A percentile compares a stretch with the other conserved stretches of the same genome.
phyloP scores from a whole-genome alignment of 2,797 vertebrate species.

The Enteromius viviparus region DNA sequence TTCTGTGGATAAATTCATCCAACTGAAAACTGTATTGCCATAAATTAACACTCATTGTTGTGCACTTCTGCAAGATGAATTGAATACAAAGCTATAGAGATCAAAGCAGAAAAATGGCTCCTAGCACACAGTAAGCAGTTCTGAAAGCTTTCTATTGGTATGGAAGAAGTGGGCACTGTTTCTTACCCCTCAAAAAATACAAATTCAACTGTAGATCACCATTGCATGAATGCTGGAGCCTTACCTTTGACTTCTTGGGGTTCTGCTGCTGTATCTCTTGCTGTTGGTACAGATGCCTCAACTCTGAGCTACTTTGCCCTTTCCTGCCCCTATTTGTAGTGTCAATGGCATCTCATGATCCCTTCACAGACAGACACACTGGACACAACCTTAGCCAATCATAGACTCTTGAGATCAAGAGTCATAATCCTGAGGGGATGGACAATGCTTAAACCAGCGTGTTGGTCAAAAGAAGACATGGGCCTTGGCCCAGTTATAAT shows the following conservation, averaged over 20 bases:
- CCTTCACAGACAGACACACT: constrained; percentile 36
- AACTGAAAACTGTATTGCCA: neutral
- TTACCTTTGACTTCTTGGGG: constrained; percentile 65
- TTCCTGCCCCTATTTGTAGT: constrained; percentile 74
- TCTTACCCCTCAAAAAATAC: neutral
- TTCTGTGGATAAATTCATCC: neutral
- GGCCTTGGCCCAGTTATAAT: constrained; percentile 71
- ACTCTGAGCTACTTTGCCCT: constrained; percentile 48
- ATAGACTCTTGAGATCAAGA: constrained; percentile 64
- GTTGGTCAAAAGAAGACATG: constrained; percentile 48
- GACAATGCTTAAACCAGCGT: constrained; percentile 43
- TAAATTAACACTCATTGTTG: neutral
- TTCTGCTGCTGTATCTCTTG: constrained; percentile 13
- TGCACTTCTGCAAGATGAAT: neutral
- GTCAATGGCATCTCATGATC: constrained; percentile 28
- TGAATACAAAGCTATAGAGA: neutral
- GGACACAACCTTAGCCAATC: constrained; percentile 67
- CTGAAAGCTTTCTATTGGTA: neutral
- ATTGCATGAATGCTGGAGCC: neutral
- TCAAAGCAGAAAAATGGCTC: neutral
- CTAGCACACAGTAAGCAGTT: neutral
- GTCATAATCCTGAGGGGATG: constrained; percentile 64
- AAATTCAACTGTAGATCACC: neutral
- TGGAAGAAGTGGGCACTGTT: neutral
- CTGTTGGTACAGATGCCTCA: neutral